A percentile compares a stretch with the other conserved stretches of the same genome.
These are phyloP conservation scores for Toxotes chatareus DNA, from an alignment of 2,113 vertebrate species.

Conservation along the genomic window DNA sequence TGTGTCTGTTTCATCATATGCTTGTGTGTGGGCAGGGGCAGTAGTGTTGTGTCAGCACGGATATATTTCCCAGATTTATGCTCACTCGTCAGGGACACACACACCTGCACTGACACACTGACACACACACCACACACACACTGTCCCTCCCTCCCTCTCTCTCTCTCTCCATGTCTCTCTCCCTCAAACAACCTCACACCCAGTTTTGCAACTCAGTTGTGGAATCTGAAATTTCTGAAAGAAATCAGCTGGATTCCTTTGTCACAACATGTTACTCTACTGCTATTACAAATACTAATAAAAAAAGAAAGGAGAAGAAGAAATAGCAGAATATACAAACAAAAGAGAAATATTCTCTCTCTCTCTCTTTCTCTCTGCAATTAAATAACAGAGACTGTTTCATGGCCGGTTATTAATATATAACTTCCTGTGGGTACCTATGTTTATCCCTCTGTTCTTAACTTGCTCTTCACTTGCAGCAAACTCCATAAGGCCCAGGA, in stretches of 20 bases:
- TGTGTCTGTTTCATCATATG: conserved; percentile 12
- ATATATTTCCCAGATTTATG: conserved; percentile 68
- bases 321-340: background rate
- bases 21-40: conserved; percentile 30
- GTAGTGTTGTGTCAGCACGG: conserved; percentile 65
- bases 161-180: background rate
- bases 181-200: background rate
- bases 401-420: background rate
- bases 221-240: background rate
- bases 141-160: background rate
- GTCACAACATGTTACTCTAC: background rate
- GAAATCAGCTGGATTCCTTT: background rate
- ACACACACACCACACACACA: conserved; percentile 18
- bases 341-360: background rate
- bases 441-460: conserved; percentile 12
- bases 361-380: background rate
- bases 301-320: background rate
- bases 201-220: background rate
- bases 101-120: background rate
- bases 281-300: background rate
- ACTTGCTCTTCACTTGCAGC: background rate
- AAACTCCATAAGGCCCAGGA: too few relatives aligned
- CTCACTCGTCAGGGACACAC: conserved; percentile 35
- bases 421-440: background rate
- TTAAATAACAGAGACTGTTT: background rate